phyloP scores from a whole-genome alignment of 1,140 invertebrate species.

The Penaeus chinensis region DNA sequence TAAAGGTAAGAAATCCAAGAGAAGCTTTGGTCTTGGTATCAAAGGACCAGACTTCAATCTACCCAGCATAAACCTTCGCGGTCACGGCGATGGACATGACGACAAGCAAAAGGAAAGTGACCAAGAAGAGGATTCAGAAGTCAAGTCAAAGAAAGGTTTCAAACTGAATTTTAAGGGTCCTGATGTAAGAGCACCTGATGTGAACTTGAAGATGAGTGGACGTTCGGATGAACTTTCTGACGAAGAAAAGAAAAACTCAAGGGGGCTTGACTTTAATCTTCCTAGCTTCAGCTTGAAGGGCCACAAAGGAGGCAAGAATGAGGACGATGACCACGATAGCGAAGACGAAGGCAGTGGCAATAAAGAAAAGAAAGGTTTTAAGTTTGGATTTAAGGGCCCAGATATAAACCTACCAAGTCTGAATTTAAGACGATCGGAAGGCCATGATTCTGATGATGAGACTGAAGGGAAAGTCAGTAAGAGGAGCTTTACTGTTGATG shows the following conservation, averaged over 20 bases:
- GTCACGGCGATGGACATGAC: not conserved
- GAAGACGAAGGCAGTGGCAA: not conserved
- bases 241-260: not conserved
- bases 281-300: constrained; percentile 19
- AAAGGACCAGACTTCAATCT: constrained; percentile 26
- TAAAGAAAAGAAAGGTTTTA: constrained; percentile 36
- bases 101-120: constrained; percentile 3
- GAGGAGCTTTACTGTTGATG: constrained; percentile 2
- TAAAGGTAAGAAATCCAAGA: constrained; percentile 7
- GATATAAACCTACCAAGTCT: constrained; percentile 31
- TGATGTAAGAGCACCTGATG: not conserved
- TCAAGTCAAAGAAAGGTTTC: constrained; percentile 32
- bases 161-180: not conserved
- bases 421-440: constrained; percentile 8
- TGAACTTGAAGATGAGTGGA: not conserved
- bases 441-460: constrained; percentile 13
- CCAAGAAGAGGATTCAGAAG: constrained; percentile 5
- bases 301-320: not conserved
- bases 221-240: too few relatives aligned
- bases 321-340: not conserved
- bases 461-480: constrained; percentile 2
- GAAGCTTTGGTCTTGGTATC: constrained; percentile 21
- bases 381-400: constrained; percentile 44
- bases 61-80: constrained; percentile 22
- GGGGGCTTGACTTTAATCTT: not conserved